Conservation (phyloP, 2,888 invertebrate species). For the Aphodius granarius region DNA sequence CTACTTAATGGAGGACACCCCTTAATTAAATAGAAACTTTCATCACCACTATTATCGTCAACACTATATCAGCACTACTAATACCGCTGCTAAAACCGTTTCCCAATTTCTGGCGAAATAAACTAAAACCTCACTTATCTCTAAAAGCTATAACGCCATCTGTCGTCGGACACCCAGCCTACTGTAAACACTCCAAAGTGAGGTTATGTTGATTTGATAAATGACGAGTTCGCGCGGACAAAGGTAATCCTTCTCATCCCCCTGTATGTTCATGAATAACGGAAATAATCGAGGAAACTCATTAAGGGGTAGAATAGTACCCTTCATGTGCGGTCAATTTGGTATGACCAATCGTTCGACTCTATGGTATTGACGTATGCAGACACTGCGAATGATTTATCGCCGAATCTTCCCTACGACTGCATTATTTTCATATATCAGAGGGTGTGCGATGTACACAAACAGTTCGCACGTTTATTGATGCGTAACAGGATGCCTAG, state of each 20-base stretch:
- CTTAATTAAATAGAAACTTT: neutral
- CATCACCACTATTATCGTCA: no score
- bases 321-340: neutral
- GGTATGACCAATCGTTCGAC: neutral
- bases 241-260: neutral
- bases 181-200: neutral
- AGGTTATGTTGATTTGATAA: neutral
- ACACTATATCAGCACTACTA: no score
- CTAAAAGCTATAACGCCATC: neutral
- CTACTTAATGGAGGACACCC: no score
- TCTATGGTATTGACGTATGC: neutral
- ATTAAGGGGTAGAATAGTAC: neutral
- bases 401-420: neutral
- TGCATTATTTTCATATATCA: neutral
- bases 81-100: neutral
- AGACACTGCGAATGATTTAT: neutral
- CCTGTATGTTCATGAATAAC: neutral
- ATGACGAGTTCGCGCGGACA: neutral
- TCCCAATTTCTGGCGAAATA: neutral
- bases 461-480: neutral
- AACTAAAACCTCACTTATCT: no score
- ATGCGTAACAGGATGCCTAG: neutral
- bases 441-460: neutral
- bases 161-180: neutral
- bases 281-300: neutral